Evolutionary conservation across 2,797 vertebrate species (phyloP), one percentile per base, ranked within the genome.

Genomic region (Brachyalestes nurse): DNA sequence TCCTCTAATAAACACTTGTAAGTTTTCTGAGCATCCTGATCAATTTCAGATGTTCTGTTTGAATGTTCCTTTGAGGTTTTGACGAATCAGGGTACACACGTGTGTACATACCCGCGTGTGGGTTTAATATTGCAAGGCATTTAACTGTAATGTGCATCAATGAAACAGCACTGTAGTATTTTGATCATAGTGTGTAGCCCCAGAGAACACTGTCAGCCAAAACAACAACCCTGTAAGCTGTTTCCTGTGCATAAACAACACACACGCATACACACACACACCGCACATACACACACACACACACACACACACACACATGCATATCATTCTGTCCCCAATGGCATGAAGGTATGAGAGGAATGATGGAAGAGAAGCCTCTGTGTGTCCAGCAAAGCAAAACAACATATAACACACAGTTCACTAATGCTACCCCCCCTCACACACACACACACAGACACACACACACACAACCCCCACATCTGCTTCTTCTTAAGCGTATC

Each of bases 401-500:
- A 75, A 81, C 74, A 84, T 79, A 78, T 81, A 79, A 84, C 75
- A 85, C 80, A 66, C 72, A 19, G 53, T 73, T 74, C 78, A 77
- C 82, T 28, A 75, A 45, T 7, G 4, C 80, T 67, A 85, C 77
- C 79, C 55, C 23, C 21, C 49, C 25, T 45, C 45, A 2, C 34
- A 34, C 34, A 34, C 34, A 34, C 28, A 28, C 28, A 3, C 1
- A 28, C 28, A 28, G 2, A 34, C 34, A 34, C 2, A 34, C 34
- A 34, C 34, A 34, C 34, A 34, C 34, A 34, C 55, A 40, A 13
- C 62, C 47, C 47, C 53, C 67, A 87, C 86, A 87, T 89, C 88
- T 89, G 89, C 83, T 88, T 89, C 80, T 86, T 84, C 78, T 90
- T 89, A 88, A 73, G 66, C 47, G 49, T 80, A 73, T 74, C 76